These are phyloP conservation scores for Menidia beryllina DNA, from an alignment of 2,113 vertebrate species.

Conservation along the genomic window DNA sequence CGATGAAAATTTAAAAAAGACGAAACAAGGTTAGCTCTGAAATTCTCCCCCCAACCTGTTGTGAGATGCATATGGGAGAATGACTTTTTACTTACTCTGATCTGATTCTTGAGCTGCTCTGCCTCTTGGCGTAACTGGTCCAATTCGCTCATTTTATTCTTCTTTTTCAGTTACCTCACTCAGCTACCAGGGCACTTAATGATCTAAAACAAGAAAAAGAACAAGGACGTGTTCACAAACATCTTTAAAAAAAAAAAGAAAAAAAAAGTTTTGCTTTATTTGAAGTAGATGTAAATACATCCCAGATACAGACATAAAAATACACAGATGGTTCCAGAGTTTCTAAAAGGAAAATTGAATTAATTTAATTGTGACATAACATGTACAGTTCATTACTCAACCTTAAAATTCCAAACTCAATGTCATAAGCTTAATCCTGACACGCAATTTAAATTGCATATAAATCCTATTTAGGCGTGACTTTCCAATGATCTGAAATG, in stretches of 20 bases:
- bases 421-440: conserved; percentile 76
- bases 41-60: too few relatives aligned
- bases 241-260: conserved; percentile 5
- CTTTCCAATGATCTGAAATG: conserved; percentile 78
- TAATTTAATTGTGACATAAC: background rate
- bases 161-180: conserved; percentile 85
- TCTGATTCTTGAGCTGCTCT: conserved; percentile 99
- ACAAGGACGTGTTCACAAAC: background rate
- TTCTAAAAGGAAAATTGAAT: background rate
- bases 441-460: conserved; percentile 70
- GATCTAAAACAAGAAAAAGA: conserved; percentile 78
- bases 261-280: conserved; percentile 5
- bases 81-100: conserved; percentile 86
- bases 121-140: conserved; percentile 99
- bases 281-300: conserved; percentile 2
- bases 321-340: background rate
- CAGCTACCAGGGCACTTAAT: conserved; percentile 86
- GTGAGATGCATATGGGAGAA: too few relatives aligned
- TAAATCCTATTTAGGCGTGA: conserved; percentile 87
- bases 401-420: conserved; percentile 57
- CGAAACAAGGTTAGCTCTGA: conserved; percentile 10
- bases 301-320: background rate
- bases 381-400: conserved; percentile 25
- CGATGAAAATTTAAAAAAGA: conserved; percentile 6
- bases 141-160: conserved; percentile 96